Percentiles rank a stretch among this genome's conserved stretches.
Conservation (phyloP, 2,888 invertebrate genomes). For the Eucera pruinosa region DNA sequence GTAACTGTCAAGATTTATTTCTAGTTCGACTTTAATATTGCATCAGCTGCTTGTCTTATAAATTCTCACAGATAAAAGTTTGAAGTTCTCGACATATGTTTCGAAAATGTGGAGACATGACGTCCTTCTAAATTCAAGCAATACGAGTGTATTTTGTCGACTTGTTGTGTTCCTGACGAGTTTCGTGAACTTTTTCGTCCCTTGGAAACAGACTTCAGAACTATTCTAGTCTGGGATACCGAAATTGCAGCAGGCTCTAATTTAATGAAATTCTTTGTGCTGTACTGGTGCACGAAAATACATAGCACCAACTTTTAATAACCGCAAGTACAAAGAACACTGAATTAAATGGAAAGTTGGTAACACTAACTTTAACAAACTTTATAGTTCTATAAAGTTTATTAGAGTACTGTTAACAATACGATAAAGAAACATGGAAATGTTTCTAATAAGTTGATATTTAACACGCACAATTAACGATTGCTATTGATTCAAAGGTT, state of each 20-base stretch:
- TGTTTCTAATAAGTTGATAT: no score
- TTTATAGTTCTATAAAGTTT: no score
- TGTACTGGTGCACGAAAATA: conserved; percentile 28
- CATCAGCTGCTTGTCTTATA: no score
- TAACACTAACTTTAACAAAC: no score
- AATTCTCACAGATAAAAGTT: neutral
- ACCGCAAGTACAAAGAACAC: conserved; percentile 4
- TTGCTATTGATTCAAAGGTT: no score
- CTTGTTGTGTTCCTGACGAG: conserved; percentile 24
- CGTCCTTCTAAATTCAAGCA: conserved; percentile 28
- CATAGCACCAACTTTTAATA: conserved; percentile 3
- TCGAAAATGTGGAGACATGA: no score
- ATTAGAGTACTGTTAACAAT: no score
- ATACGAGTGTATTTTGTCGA: conserved; percentile 32
- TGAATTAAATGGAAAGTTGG: conserved; percentile 17
- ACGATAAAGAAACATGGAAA: neutral
- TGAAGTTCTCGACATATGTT: no score
- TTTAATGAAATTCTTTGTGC: conserved; percentile 52
- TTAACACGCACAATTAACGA: no score
- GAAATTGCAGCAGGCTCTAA: conserved; percentile 42
- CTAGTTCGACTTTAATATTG: no score
- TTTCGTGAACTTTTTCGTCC: conserved; percentile 25
- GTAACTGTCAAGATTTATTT: conserved; percentile 13
- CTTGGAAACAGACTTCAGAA: conserved; percentile 30
- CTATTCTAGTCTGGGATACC: conserved; percentile 1